Conservation (phyloP, 2,113 vertebrate genomes). For the Saimiri boliviensis region DNA sequence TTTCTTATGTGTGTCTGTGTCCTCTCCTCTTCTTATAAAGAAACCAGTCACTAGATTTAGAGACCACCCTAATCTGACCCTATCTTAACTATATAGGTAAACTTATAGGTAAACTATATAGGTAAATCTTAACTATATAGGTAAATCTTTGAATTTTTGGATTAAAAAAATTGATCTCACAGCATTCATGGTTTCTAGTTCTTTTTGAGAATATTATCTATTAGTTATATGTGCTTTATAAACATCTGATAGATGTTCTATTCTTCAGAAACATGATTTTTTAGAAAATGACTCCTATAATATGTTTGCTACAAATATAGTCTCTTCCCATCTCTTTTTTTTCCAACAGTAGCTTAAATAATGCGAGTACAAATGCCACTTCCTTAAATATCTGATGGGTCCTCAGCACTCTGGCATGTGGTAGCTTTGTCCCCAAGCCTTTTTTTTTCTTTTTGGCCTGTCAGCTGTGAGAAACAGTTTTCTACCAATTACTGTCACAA, state of each 20-base stretch:
- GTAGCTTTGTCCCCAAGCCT: constrained; percentile 69
- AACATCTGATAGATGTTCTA: neutral
- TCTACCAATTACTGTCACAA: constrained; percentile 83
- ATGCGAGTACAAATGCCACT: constrained; percentile 72
- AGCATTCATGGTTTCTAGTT: neutral
- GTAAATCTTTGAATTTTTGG: neutral
- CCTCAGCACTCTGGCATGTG: constrained; percentile 52
- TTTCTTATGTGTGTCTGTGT: neutral
- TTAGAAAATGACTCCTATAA: constrained; percentile 58
- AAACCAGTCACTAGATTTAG: neutral
- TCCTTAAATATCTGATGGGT: constrained; percentile 72
- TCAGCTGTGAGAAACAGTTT: constrained; percentile 78
- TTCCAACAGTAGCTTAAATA: constrained; percentile 68
- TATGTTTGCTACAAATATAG: constrained; percentile 50
- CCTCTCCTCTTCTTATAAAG: neutral
- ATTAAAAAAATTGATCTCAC: neutral
- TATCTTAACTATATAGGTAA: neutral
- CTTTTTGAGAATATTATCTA: constrained; percentile 5
- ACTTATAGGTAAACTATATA: neutral
- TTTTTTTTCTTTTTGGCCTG: constrained; percentile 68
- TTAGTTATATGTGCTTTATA: constrained; percentile 31
- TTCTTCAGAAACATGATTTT: constrained; percentile 46
- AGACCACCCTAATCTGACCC: neutral
- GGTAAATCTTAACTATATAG: neutral
- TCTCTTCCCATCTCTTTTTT: constrained; percentile 37